phyloP scores from a whole-genome alignment of 1,140 invertebrate species.

The Telenomus remus region DNA sequence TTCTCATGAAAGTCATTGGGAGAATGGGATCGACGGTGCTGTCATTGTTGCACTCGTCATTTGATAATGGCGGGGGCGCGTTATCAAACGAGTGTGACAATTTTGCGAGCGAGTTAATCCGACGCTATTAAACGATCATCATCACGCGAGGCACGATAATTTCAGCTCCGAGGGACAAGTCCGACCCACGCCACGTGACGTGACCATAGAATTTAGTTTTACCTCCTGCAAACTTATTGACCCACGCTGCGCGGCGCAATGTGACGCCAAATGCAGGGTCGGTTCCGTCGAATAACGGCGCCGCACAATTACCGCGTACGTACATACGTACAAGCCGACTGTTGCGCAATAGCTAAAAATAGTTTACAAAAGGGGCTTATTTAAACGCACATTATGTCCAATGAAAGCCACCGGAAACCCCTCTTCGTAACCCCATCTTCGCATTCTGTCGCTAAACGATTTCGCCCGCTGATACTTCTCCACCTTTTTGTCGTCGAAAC shows the following conservation, averaged over 20 bases:
- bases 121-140: slow-evolving; percentile 59
- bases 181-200: slow-evolving; percentile 47
- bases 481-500: neutral
- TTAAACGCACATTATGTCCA: slow-evolving; percentile 41
- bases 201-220: slow-evolving; percentile 61
- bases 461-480: slow-evolving; percentile 12
- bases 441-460: slow-evolving; percentile 15
- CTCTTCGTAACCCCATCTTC: neutral
- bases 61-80: slow-evolving; percentile 1
- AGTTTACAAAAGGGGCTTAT: slow-evolving; percentile 43
- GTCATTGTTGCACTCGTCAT: slow-evolving; percentile 18
- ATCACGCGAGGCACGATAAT: slow-evolving; percentile 56
- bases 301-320: slow-evolving; percentile 45
- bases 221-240: slow-evolving; percentile 57
- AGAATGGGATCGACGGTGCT: neutral
- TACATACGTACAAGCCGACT: slow-evolving; percentile 49
- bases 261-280: slow-evolving; percentile 48
- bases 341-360: slow-evolving; percentile 48
- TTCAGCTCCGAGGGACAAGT: slow-evolving; percentile 40
- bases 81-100: slow-evolving; percentile 47
- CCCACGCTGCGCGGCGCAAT: slow-evolving; percentile 55
- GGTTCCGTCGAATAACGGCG: slow-evolving; percentile 47
- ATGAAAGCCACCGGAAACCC: slow-evolving; percentile 17
- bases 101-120: slow-evolving; percentile 48
- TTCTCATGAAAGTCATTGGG: neutral